Conservation (phyloP, 2,113 vertebrate genomes). For the Pantherophis guttatus region DNA sequence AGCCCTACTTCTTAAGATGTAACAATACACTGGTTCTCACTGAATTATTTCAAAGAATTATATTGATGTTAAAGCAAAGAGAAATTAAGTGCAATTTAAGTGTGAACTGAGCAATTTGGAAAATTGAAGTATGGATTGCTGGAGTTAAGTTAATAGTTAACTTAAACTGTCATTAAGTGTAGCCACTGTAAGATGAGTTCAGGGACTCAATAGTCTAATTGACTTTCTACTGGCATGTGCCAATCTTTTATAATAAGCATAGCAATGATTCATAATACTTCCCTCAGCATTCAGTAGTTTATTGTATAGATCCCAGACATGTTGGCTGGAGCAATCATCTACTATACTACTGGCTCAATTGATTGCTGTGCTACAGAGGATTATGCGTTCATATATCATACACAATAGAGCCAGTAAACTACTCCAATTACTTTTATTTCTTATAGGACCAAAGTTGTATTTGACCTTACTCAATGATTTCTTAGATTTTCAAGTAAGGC, state of each 20-base stretch:
- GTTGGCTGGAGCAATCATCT: constrained; percentile 43
- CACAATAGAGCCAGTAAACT: constrained; percentile 53
- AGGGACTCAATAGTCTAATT: constrained; percentile 27
- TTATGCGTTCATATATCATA: constrained; percentile 60
- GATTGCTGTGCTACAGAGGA: constrained; percentile 55
- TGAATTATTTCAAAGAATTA: neutral
- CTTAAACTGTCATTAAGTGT: constrained; percentile 14
- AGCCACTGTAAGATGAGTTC: neutral
- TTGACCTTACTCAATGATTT: constrained; percentile 30
- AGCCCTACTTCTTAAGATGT: neutral
- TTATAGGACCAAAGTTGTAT: constrained; percentile 31
- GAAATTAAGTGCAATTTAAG: neutral
- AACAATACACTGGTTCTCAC: neutral
- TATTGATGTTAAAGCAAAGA: neutral
- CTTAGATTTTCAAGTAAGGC: neutral
- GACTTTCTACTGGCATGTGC: constrained; percentile 33
- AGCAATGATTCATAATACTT: constrained; percentile 57
- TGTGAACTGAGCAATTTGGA: neutral
- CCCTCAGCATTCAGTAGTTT: constrained; percentile 52
- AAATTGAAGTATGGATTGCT: constrained; percentile 1
- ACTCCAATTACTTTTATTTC: constrained; percentile 28
- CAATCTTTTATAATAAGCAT: constrained; percentile 47
- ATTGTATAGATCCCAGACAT: constrained; percentile 57
- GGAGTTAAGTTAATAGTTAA: constrained; percentile 20
- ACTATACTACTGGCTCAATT: constrained; percentile 55